These are phyloP conservation scores for Bolinopsis microptera DNA, from an alignment of 37 sponge, comb jelly and placozoan genomes.

Conservation along the genomic window DNA sequence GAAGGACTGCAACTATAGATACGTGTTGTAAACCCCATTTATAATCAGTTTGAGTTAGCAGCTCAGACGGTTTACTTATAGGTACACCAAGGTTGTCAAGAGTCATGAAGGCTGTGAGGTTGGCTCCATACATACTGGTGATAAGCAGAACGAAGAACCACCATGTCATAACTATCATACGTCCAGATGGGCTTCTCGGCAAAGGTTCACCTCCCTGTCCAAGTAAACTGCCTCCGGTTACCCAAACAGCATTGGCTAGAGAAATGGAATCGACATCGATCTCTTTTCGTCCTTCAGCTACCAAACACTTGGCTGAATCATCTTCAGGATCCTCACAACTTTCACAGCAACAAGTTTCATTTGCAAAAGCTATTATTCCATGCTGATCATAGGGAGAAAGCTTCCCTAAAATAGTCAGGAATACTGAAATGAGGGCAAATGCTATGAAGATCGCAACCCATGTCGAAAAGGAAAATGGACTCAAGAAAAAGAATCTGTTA, in stretches of 20 bases:
- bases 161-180: slow-evolving; percentile 30
- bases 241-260: slow-evolving; percentile 5
- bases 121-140: slow-evolving; percentile 53
- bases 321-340: not conserved
- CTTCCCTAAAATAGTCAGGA: not conserved
- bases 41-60: slow-evolving; percentile 1
- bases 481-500: slow-evolving; percentile 54
- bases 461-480: slow-evolving; percentile 28
- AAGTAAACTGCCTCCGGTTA: not conserved
- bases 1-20: not conserved
- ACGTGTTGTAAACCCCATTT: not conserved
- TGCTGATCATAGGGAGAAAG: slow-evolving; percentile 37
- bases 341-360: not conserved
- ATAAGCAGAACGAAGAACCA: slow-evolving; percentile 61
- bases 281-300: not conserved
- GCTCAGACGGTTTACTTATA: not conserved
- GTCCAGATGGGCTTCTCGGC: slow-evolving; percentile 36
- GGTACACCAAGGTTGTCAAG: slow-evolving; percentile 40
- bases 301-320: slow-evolving; percentile 31
- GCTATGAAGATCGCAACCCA: slow-evolving; percentile 31
- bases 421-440: not conserved
- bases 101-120: slow-evolving; percentile 56
- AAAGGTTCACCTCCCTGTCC: slow-evolving; percentile 56
- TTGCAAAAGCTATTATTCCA: not conserved
- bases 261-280: not conserved